Evolutionary conservation across 1,140 invertebrate genomes (phyloP), one percentile per base, ranked within the genome.

Genomic region (Drosophila elegans): DNA sequence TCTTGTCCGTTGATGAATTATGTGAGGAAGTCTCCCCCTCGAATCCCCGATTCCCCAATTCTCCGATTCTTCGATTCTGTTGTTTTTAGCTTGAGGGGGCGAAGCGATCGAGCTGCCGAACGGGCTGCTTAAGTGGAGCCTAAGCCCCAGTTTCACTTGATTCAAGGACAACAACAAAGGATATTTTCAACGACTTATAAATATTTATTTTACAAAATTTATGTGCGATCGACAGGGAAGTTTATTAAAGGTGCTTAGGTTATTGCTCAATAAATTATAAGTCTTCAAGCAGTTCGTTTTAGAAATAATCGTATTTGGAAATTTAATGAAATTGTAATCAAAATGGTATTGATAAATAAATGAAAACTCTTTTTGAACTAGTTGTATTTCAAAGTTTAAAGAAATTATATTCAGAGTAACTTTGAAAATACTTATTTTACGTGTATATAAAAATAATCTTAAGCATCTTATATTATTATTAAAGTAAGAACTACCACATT

Each of bases 11-110:
- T 52, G 66, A 67, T 80, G 80, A 83, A 67, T 84, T 79, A 79
- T 83, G 76, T 72, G 80, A 83, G 80, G 75, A 83, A 83, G 66
- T 75, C 42, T 21, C 29, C 63, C 21, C n/a, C 41, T n/a, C 29
- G 38, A 64, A 12, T 25, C 25, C 6, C 34, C 34, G 25, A 55
- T 60, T 3, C 21, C 12, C 12, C 34, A 13, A 39, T n/a, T 39
- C 38, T 39, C 11, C 36, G 10, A 38, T 11, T 3, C 9, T 10
- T 32, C 27, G 27, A 29, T 51, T 32, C 64, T 56, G 68, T 64
- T 69, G 79, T 63, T 59, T 61, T 49, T 60, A 45, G 56, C 55
- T 42, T 38, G n/a, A 59, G 53, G 68, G 53, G 41, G 42, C 34
- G 41, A 63, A 25, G 21, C 27, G 6, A 61, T 21, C 21, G 21